Evolutionary conservation across 1,140 invertebrate species (phyloP).

Genomic region (Dolichoris vasculosae): DNA sequence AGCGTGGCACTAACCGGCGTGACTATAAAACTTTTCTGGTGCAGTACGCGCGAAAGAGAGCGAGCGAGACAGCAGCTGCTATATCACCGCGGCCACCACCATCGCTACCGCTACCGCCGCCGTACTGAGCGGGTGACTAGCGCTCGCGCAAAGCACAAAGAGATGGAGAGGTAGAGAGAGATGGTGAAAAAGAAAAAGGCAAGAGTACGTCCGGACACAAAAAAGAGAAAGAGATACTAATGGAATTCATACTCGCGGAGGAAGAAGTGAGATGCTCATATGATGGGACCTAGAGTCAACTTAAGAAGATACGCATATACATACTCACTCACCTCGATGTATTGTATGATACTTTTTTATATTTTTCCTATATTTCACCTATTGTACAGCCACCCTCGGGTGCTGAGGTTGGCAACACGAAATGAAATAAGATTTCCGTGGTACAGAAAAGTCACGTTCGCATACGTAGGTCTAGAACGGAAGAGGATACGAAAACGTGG

Average conservation of each 20-base stretch:
- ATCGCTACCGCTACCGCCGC: background rate
- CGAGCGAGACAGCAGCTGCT: background rate
- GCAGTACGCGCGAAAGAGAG: background rate
- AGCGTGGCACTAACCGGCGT: constrained; percentile 22
- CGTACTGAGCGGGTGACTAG: background rate
- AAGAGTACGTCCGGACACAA: background rate
- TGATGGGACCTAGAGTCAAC: background rate
- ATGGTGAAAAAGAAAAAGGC: background rate
- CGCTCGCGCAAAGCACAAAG: background rate
- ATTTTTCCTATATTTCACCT: background rate
- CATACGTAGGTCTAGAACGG: too few relatives aligned
- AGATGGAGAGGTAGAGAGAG: background rate
- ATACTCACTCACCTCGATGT: background rate
- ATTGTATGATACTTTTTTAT: constrained; percentile 7
- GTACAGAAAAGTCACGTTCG: background rate
- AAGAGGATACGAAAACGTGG: background rate
- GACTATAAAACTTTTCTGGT: background rate
- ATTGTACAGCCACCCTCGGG: too few relatives aligned
- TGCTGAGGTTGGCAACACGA: too few relatives aligned
- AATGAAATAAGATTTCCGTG: background rate
- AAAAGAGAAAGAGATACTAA: constrained; percentile 4
- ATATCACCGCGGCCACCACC: background rate
- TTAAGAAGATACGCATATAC: background rate
- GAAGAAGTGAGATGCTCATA: background rate
- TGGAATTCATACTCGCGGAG: constrained; percentile 10